Percentiles rank a stretch among this genome's conserved stretches.
Evolutionary conservation across 2,888 invertebrate genomes (phyloP).

Genomic region (Dorcus parallelipipedus): DNA sequence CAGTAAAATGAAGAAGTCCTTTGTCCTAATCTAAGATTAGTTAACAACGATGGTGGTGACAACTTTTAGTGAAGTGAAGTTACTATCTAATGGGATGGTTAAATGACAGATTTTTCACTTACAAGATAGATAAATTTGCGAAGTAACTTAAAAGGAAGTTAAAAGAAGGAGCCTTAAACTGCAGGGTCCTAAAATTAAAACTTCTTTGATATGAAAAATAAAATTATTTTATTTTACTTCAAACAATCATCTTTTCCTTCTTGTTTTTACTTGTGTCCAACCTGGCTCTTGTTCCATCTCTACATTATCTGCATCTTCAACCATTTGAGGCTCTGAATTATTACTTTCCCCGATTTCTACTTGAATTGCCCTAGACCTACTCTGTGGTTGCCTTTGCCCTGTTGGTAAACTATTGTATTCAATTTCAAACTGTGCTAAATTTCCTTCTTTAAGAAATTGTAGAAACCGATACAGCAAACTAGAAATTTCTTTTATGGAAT

Average conservation of each 20-base stretch:
- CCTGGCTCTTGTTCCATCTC: slow-evolving; percentile 57
- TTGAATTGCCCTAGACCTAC: neutral
- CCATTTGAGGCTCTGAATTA: slow-evolving; percentile 3
- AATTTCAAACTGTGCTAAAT: slow-evolving; percentile 54
- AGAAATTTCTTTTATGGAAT: slow-evolving; percentile 65
- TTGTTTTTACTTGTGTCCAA: slow-evolving; percentile 63
- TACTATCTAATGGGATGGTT: too few relatives aligned
- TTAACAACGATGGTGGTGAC: too few relatives aligned
- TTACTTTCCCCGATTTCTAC: neutral
- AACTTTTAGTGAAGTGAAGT: too few relatives aligned
- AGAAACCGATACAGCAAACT: slow-evolving; percentile 56
- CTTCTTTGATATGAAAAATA: too few relatives aligned
- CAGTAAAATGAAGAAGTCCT: too few relatives aligned
- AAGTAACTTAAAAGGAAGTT: too few relatives aligned
- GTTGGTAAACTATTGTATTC: slow-evolving; percentile 59
- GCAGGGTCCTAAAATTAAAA: too few relatives aligned
- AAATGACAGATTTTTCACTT: too few relatives aligned
- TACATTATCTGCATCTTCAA: slow-evolving; percentile 39
- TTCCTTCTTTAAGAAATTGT: slow-evolving; percentile 55
- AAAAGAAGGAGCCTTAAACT: too few relatives aligned
- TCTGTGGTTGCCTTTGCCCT: neutral
- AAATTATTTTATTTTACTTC: neutral
- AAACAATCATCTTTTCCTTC: slow-evolving; percentile 51
- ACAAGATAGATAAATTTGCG: too few relatives aligned
- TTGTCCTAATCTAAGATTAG: too few relatives aligned